Conservation (phyloP, 2,888 invertebrate species). For the Colletes collaris region DNA sequence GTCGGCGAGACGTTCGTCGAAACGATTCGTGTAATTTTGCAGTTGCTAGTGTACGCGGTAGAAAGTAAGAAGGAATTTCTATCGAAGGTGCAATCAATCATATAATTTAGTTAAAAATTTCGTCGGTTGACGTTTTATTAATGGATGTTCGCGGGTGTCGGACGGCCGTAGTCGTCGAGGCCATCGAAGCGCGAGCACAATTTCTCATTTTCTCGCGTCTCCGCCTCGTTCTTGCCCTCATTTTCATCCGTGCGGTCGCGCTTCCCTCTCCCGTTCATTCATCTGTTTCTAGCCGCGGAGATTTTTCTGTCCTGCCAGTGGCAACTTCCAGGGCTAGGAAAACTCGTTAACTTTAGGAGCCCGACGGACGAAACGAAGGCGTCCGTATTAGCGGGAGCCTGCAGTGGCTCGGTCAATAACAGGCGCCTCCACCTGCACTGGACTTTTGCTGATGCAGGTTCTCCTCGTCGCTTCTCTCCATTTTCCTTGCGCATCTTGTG, state of each 20-base stretch:
- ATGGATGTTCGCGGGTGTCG: background rate
- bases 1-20: no score
- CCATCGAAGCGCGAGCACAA: constrained; percentile 5
- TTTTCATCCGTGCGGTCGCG: constrained; percentile 5
- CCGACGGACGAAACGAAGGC: background rate
- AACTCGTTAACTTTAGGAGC: constrained; percentile 51
- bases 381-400: constrained; percentile 47
- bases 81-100: no score
- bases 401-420: constrained; percentile 61
- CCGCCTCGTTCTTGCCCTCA: constrained; percentile 13
- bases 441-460: constrained; percentile 61
- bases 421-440: constrained; percentile 49
- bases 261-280: background rate
- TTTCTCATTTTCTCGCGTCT: constrained; percentile 6
- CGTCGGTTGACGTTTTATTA: background rate
- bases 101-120: constrained; percentile 38
- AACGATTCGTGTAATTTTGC: no score
- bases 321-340: constrained; percentile 28
- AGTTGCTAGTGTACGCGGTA: no score
- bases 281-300: constrained; percentile 15
- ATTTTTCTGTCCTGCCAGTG: constrained; percentile 25
- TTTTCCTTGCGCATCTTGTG: constrained; percentile 39
- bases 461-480: constrained; percentile 21
- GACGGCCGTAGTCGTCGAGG: background rate
- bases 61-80: no score